Evolutionary conservation across 2,797 vertebrate genomes (phyloP).

Genomic region (Enteromius fasciolatus): DNA sequence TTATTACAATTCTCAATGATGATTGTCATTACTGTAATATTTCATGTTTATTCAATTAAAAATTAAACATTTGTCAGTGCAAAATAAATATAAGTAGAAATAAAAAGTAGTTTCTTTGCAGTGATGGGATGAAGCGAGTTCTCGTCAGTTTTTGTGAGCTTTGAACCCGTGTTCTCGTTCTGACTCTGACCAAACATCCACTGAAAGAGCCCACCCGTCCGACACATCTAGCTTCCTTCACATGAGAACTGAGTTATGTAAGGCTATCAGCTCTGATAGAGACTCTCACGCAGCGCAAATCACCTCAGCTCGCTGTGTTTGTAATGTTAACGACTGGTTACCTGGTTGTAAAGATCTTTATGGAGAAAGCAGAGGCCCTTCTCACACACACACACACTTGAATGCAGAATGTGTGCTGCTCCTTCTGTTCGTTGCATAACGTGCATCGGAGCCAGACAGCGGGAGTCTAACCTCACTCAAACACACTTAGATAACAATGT

Average conservation of each 20-base stretch:
- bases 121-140: background rate
- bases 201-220: no score
- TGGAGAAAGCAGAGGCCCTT: background rate
- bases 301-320: background rate
- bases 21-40: background rate
- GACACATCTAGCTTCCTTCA: no score
- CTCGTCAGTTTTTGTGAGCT: background rate
- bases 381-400: no score
- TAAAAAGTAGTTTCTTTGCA: background rate
- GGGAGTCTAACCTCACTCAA: no score
- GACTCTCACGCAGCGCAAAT: background rate
- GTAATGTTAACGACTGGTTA: background rate
- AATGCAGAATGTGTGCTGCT: slow-evolving; percentile 1
- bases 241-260: background rate
- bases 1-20: background rate
- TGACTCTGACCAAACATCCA: no score
- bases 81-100: background rate
- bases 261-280: background rate
- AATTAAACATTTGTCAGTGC: background rate
- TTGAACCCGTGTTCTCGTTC: no score
- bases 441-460: background rate
- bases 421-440: background rate
- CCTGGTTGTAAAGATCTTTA: background rate
- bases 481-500: background rate
- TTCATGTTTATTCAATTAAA: background rate